Conservation (phyloP, 2,797 vertebrate species). For the Urocyon cinereoargenteus region DNA sequence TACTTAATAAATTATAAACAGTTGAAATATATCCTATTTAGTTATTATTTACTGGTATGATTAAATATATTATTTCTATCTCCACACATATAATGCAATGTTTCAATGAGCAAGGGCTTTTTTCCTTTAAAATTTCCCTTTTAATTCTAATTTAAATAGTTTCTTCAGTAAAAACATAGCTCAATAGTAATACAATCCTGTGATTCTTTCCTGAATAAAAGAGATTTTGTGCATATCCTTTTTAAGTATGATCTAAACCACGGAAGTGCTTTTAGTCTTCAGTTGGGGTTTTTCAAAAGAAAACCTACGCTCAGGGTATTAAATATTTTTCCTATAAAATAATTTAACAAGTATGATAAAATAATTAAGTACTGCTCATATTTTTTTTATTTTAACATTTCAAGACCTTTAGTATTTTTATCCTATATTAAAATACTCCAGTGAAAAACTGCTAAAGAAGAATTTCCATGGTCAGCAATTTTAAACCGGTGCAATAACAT, state of each 20-base stretch:
- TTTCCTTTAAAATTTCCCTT: not conserved
- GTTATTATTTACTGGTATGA: not conserved
- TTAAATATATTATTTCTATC: not conserved
- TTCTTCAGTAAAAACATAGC: not conserved
- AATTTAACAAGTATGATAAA: not conserved
- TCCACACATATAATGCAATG: not conserved
- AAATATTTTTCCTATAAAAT: not conserved
- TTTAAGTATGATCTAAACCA: not conserved
- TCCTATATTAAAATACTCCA: not conserved
- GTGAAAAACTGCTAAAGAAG: not conserved
- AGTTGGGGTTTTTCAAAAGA: not conserved
- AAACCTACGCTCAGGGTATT: not conserved
- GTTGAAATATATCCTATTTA: not conserved
- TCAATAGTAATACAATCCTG: not conserved
- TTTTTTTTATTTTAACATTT: not conserved
- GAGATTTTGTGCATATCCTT: not conserved
- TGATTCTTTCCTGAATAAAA: constrained; percentile 24
- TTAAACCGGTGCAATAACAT: not conserved
- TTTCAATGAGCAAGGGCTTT: not conserved
- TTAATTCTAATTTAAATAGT: not conserved
- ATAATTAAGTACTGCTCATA: not conserved
- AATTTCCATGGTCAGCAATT: not conserved
- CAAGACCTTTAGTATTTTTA: not conserved
- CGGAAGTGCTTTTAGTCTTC: not conserved
- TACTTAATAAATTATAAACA: not conserved